phyloP scores from a whole-genome alignment of 2,888 invertebrate genomes.

The Synanthedon tipuliformis region DNA sequence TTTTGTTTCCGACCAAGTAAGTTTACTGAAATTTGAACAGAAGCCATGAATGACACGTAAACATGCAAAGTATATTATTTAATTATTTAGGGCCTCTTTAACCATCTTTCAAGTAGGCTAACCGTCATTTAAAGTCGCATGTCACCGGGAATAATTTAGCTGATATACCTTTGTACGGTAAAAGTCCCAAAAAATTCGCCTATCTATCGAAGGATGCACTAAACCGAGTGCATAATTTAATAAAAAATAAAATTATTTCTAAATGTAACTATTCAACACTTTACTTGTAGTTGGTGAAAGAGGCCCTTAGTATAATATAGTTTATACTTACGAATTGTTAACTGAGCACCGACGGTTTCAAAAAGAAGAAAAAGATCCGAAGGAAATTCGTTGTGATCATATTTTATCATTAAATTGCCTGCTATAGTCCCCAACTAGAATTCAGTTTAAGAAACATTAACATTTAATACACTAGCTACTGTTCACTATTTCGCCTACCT shows the following conservation, averaged over 20 bases:
- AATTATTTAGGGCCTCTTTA: background rate
- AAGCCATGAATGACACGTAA: background rate
- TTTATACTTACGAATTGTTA: slow-evolving; percentile 28
- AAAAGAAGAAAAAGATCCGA: slow-evolving; percentile 75
- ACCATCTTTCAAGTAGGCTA: no score
- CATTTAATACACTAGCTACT: no score
- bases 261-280: no score
- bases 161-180: no score
- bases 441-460: background rate
- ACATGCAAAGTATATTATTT: background rate
- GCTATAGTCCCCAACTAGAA: slow-evolving; percentile 74
- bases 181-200: no score
- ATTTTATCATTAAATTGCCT: slow-evolving; percentile 78
- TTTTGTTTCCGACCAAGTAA: slow-evolving; percentile 12
- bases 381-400: slow-evolving; percentile 74
- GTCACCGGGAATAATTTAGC: no score
- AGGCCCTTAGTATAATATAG: background rate
- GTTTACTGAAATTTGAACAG: slow-evolving; percentile 21
- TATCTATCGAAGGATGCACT: no score
- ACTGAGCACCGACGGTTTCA: slow-evolving; percentile 34
- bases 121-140: no score
- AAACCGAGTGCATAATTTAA: no score
- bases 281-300: no score
- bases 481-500: no score
- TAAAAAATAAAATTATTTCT: no score